Evolutionary conservation across 1,140 invertebrate genomes (phyloP).

Genomic region (Belonocnema kinseyi): DNA sequence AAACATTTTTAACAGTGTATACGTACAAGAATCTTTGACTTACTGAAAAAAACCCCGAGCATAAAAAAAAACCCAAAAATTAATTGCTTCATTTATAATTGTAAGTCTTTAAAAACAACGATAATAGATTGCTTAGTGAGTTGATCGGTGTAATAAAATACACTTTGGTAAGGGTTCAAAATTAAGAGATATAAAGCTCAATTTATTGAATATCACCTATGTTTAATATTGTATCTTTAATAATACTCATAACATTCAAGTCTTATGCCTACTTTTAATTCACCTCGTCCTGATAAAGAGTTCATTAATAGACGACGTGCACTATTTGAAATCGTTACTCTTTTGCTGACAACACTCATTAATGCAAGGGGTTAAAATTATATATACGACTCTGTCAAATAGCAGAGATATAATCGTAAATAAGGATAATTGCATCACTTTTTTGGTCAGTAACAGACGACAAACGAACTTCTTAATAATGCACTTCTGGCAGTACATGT

Average conservation of each 20-base stretch:
- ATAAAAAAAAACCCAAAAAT: too few species aligned
- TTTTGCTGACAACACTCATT: conserved; percentile 1
- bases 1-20: too few species aligned
- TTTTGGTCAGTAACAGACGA: neutral
- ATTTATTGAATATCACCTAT: neutral
- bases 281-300: neutral
- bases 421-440: conserved; percentile 13
- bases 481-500: neutral
- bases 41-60: too few species aligned
- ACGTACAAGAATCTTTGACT: too few species aligned
- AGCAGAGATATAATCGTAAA: conserved; percentile 1
- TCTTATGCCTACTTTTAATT: neutral
- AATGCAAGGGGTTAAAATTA: neutral
- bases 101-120: neutral
- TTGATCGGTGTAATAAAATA: neutral
- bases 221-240: neutral
- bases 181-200: neutral
- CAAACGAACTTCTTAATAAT: conserved; percentile 1
- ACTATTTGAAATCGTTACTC: neutral
- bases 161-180: neutral
- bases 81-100: neutral
- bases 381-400: neutral
- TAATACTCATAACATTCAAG: neutral
- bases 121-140: too few species aligned
- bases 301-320: neutral